phyloP scores from a whole-genome alignment of 2,797 vertebrate species.

The Siniperca undulata region DNA sequence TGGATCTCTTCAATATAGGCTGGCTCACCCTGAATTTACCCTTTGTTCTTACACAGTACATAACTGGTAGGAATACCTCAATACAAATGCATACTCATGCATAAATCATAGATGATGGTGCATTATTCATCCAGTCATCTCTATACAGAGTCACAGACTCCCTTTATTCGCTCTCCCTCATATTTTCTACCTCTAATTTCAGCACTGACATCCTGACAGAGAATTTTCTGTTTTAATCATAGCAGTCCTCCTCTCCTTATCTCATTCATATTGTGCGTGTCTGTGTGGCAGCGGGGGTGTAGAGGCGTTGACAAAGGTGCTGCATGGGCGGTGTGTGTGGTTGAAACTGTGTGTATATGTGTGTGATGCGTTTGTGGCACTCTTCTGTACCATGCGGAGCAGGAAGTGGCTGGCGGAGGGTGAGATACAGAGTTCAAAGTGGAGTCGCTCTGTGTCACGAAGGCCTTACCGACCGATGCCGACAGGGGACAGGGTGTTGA shows the following conservation, averaged over 20 bases:
- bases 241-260: constrained; percentile 52
- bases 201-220: constrained; percentile 47
- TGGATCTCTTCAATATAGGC: constrained; percentile 25
- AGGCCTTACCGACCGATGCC: constrained; percentile 8
- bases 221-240: constrained; percentile 68
- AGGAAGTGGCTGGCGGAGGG: constrained; percentile 44
- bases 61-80: constrained; percentile 72
- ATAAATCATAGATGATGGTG: constrained; percentile 79
- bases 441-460: constrained; percentile 35
- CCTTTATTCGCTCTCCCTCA: constrained; percentile 49
- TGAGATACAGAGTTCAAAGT: constrained; percentile 67
- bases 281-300: constrained; percentile 22
- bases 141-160: constrained; percentile 62
- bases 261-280: constrained; percentile 37
- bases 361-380: constrained; percentile 22
- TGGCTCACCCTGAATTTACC: constrained; percentile 43
- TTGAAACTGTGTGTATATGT: constrained; percentile 17
- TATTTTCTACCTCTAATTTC: constrained; percentile 56
- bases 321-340: constrained; percentile 48
- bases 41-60: constrained; percentile 70
- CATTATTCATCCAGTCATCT: constrained; percentile 84
- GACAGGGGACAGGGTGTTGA: constrained; percentile 7
- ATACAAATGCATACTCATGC: constrained; percentile 77
- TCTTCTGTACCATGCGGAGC: constrained; percentile 23
- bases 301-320: constrained; percentile 57